Evolutionary conservation across 2,888 invertebrate genomes (phyloP).

Genomic region (Atethmia centrago): DNA sequence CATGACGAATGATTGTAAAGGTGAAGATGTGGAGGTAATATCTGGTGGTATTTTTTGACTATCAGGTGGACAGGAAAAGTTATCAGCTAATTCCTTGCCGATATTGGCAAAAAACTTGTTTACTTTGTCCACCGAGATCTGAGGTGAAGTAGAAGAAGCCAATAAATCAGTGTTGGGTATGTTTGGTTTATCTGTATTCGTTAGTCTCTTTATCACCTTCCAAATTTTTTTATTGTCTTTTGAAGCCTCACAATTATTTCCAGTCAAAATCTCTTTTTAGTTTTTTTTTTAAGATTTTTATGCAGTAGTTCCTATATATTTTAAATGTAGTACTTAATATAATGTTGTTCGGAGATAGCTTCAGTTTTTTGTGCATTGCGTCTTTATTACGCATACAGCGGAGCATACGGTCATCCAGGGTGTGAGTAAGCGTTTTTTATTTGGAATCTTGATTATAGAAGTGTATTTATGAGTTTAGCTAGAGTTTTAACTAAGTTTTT

Average conservation of each 20-base stretch:
- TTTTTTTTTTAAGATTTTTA: slow-evolving; percentile 1
- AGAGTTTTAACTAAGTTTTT: neutral
- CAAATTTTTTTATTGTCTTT: neutral
- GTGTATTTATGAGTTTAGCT: neutral
- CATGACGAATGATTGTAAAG: too few relatives aligned
- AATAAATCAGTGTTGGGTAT: neutral
- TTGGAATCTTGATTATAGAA: neutral
- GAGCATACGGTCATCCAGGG: slow-evolving; percentile 1
- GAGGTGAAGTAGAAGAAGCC: neutral
- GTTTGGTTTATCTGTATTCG: neutral
- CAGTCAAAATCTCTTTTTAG: neutral
- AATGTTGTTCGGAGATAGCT: neutral
- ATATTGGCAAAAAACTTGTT: slow-evolving; percentile 1
- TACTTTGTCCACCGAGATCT: neutral
- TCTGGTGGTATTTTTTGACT: too few relatives aligned
- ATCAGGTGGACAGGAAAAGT: too few relatives aligned
- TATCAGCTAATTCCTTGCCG: neutral
- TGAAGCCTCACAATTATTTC: neutral
- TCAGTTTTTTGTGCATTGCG: neutral
- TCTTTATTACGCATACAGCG: neutral
- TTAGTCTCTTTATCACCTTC: slow-evolving; percentile 4
- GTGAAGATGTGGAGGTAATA: too few relatives aligned
- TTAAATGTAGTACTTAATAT: neutral
- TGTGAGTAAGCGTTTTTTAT: neutral
- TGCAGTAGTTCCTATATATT: neutral